phyloP scores from a whole-genome alignment of 2,113 vertebrate species.

The Herpetotheres cachinnans region DNA sequence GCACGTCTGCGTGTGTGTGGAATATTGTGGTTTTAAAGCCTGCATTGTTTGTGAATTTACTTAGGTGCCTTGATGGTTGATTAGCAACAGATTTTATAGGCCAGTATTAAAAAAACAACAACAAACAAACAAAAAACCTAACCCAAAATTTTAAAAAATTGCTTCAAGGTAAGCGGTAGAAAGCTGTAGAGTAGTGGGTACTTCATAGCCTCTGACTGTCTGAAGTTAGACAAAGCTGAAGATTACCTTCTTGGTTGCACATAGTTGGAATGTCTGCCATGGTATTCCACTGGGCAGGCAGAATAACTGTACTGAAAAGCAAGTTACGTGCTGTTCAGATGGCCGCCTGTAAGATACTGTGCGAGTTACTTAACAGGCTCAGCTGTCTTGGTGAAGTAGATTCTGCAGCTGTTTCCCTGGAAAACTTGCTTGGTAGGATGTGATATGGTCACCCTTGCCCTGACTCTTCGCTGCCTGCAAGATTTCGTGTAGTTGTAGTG shows the following conservation, averaged over 20 bases:
- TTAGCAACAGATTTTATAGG: conserved; percentile 25
- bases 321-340: neutral
- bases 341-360: rapidly evolving
- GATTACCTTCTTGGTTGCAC: neutral
- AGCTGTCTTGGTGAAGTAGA: neutral
- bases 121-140: neutral
- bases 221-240: neutral
- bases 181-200: neutral
- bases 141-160: neutral
- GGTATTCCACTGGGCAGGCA: neutral
- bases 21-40: neutral
- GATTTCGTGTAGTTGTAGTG: neutral
- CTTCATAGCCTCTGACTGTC: neutral
- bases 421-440: neutral
- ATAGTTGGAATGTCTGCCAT: neutral
- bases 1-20: neutral
- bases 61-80: conserved; percentile 33
- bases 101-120: neutral
- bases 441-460: neutral
- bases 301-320: neutral
- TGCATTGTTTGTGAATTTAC: neutral
- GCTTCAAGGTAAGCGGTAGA: neutral
- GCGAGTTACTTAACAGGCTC: neutral
- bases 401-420: neutral
- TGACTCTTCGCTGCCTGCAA: neutral